Base-by-base conservation (phyloP, 2,888 invertebrate genomes). In the Drosophila quinaria region DNA sequence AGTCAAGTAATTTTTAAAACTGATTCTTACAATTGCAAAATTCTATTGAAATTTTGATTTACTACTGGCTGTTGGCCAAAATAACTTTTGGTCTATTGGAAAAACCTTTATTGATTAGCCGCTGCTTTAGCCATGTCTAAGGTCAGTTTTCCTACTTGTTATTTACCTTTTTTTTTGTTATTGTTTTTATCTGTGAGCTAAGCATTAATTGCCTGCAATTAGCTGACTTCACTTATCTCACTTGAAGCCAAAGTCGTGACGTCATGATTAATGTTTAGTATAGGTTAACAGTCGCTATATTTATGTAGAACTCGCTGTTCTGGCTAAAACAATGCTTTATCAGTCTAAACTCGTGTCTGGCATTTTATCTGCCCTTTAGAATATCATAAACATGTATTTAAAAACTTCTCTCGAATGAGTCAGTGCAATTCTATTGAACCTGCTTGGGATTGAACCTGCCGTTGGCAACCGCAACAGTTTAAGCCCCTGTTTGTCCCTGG, bases 101-200 rank as follows among this genome's bases (percentile, higher is more conserved):
- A 15, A 1, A 31, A 19, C 35, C 44, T 42, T 29, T 19, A 46
- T 15, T 60, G 39, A 55, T 68, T 70, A 49, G 19, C 42, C 46
- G 44, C 52, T 62, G 39, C 42, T 62, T 56, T 42, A 39, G 39
- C 15, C 41, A 50, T 82, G 86, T 72, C 81, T 78, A 72, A 84
- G 84, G 89, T 84, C 87, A 84, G 83, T 80, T 82, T 66, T 65
- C 35, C 31, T 33, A 15, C 13, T 54, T 29, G 41, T 44, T 25
- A 22, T 47, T 54, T 52, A 22, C 29, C 8, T 29, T 8, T 29
- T 8, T 25, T 2, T 25, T 64, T 31, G 19, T 65, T 70, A 29
- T 37, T 81, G 55, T 67, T 69, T 61, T 67, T 64, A 71, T 67
- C 62, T 50, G 41, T 46, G 35, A 52, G 65, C 67, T 72, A 44